Conservation (phyloP, 2,797 vertebrate species). For the Platalea minor region DNA sequence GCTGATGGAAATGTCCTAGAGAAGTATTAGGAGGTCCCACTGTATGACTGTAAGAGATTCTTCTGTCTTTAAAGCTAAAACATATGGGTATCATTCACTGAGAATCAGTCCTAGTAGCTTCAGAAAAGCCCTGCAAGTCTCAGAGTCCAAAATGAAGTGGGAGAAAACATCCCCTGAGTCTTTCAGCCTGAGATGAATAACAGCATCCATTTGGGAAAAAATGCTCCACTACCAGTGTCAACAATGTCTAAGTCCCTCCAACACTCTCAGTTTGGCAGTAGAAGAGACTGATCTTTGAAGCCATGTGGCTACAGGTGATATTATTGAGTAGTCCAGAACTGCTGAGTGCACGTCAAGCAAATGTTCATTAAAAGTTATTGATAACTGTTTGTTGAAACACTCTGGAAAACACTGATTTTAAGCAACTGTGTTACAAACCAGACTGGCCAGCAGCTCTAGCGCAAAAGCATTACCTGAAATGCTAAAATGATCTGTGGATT, state of each 20-base stretch:
- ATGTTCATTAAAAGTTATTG: not conserved
- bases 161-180: not conserved
- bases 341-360: not conserved
- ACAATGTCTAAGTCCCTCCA: not conserved
- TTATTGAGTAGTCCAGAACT: not conserved
- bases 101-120: not conserved
- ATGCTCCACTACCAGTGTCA: not conserved
- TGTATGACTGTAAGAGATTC: not conserved
- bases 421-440: not conserved
- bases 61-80: not conserved
- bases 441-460: not conserved
- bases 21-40: not conserved
- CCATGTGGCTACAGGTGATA: not conserved
- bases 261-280: not conserved
- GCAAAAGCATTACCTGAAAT: not conserved
- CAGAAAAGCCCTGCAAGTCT: not conserved
- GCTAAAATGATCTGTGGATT: not conserved
- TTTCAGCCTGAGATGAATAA: not conserved
- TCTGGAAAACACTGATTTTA: not conserved
- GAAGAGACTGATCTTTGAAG: not conserved
- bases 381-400: not conserved
- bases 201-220: not conserved
- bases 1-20: not conserved
- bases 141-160: not conserved
- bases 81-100: not conserved